Percentiles rank a stretch among this genome's conserved stretches.
These are phyloP conservation scores for Lordiphosa andalusiaca DNA, from an alignment of 2,888 invertebrate genomes.

Conservation along the genomic window DNA sequence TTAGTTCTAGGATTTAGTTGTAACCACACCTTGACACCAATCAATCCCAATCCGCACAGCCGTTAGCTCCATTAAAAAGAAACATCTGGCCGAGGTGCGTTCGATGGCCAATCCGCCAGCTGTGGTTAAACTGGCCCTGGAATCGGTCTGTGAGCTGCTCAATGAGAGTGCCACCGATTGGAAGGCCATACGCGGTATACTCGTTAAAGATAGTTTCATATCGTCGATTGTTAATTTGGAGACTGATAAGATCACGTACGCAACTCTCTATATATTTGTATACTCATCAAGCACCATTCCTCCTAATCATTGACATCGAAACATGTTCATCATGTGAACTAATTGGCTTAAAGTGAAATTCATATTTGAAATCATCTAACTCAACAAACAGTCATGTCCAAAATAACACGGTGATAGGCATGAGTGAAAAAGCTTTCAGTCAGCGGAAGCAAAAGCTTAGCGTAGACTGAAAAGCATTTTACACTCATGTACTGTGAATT, in stretches of 20 bases:
- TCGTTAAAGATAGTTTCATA: constrained; percentile 98
- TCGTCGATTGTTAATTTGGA: constrained; percentile 96
- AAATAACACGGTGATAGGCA: neutral
- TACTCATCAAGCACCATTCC: constrained; percentile 7
- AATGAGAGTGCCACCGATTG: constrained; percentile 95
- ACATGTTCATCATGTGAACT: constrained; percentile 14
- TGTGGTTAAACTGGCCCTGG: constrained; percentile 94
- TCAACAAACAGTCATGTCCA: constrained; percentile 2
- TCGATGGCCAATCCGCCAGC: constrained; percentile 97
- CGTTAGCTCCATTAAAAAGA: constrained; percentile 97
- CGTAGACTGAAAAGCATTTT: too few relatives aligned
- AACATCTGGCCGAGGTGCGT: constrained; percentile 95
- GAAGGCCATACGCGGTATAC: constrained; percentile 94
- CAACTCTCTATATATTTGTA: constrained; percentile 33
- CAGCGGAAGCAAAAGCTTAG: too few relatives aligned
- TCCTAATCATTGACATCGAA: constrained; percentile 1
- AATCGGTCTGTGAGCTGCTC: constrained; percentile 95
- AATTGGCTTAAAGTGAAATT: constrained; percentile 12
- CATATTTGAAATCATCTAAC: constrained; percentile 6
- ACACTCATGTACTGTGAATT: too few relatives aligned
- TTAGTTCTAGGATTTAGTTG: constrained; percentile 11
- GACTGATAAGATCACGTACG: constrained; percentile 94
- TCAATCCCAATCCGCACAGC: constrained; percentile 81
- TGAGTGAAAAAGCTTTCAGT: too few relatives aligned
- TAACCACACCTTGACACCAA: constrained; percentile 10